A percentile compares a stretch with the other conserved stretches of the same genome.
Evolutionary conservation across 2,113 vertebrate species (phyloP).

Genomic region (Propithecus coquereli): DNA sequence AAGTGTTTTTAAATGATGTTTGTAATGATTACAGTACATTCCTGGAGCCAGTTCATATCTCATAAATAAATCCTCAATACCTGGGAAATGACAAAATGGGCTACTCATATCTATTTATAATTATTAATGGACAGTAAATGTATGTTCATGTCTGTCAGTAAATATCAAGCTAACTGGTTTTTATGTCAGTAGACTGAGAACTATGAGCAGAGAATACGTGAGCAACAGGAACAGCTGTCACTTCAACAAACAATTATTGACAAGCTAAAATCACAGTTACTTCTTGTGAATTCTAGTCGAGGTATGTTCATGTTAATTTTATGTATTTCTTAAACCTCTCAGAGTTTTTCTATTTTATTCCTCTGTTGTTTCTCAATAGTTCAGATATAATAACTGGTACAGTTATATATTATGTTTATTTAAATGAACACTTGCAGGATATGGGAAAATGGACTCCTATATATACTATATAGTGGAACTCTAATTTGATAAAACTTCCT

Average conservation of each 20-base stretch:
- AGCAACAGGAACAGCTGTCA: conserved; percentile 92
- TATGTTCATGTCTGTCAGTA: conserved; percentile 42
- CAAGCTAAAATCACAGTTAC: conserved; percentile 85
- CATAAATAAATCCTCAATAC: not conserved
- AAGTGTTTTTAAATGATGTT: conserved; percentile 29
- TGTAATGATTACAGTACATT: not conserved
- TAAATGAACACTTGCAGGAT: conserved; percentile 32
- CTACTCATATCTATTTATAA: not conserved
- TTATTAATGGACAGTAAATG: conserved; percentile 48
- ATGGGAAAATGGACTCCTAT: not conserved
- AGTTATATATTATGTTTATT: conserved; percentile 18
- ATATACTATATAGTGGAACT: not conserved
- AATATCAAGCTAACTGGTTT: conserved; percentile 75
- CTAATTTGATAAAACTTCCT: conserved; percentile 36
- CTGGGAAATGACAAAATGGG: not conserved
- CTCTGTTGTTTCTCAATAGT: not conserved
- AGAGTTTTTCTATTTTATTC: conserved; percentile 20
- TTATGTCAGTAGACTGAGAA: conserved; percentile 90
- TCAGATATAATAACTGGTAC: not conserved
- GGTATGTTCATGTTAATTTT: conserved; percentile 77
- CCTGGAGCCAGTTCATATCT: conserved; percentile 10
- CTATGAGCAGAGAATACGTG: conserved; percentile 90
- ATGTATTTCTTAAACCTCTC: conserved; percentile 63
- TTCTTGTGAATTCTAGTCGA: conserved; percentile 80
- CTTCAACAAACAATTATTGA: conserved; percentile 89